Base-by-base conservation (phyloP, 2,888 invertebrate genomes). In the Coleophora flavipennella region DNA sequence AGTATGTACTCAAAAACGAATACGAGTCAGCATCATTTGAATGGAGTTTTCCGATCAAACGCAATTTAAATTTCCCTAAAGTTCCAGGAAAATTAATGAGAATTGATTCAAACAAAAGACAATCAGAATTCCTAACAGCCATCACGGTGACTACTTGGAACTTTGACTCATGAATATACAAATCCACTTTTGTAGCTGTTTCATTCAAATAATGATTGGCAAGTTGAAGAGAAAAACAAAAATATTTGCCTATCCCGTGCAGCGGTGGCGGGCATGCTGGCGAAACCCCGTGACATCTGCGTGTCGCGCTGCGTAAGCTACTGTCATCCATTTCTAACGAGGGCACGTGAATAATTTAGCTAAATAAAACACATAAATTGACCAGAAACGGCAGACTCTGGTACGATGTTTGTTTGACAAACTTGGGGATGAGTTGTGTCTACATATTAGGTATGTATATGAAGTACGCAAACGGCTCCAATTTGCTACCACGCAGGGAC, bases 101-200 rank as follows among this genome's bases (percentile, higher is more conserved):
- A 55, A 67, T 69, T 64, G 64, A 67, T 69, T 62, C 57, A 59
- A 61, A 44, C 42, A 39, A 49, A 64, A 64, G 58, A 66, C 62
- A 62, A 67, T 62, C 63, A 60, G 53, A 55, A 61, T 61, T 62
- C 45, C 54, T 53, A 62, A 59, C 60, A 64, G 59, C 48, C 55
- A 55, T 53, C 55, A 50, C 48, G 49, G 43, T 45, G 49, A 54
- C 53, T 42, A 41, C 42, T 47, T 10, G 29, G 47, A 44, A 44
- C 47, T 52, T 46, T 40, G 53, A 58, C 59, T 72, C 70, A 74
- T 72, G 66, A 73, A 74, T 74, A 71, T 58, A 63, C 65, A 75
- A 70, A 67, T 62, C 51, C 49, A 40, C 48, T 51, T 63, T 67
- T 67, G 65, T 68, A 59, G 62, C 50, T 51, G 48, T 59, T 53